Percentiles rank a stretch among this genome's conserved stretches.
Conservation (phyloP, 2,797 vertebrate genomes). For the Neopelma chrysocephalum region DNA sequence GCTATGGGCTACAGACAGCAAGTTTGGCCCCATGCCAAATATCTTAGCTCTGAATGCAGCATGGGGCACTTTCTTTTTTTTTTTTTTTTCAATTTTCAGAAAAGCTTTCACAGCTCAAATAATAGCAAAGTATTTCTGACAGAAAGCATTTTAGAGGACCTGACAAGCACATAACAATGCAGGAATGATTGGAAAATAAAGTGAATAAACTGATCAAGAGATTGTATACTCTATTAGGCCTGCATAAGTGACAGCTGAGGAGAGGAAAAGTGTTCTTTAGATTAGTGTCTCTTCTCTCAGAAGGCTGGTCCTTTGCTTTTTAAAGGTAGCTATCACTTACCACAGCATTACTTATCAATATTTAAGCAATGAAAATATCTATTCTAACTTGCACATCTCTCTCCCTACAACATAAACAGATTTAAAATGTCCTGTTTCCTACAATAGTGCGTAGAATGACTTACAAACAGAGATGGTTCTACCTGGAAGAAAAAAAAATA, state of each 20-base stretch:
- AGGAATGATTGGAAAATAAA: slow-evolving; percentile 7
- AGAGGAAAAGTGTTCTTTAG: neutral
- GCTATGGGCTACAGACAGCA: neutral
- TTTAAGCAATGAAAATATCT: neutral
- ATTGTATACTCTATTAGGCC: neutral
- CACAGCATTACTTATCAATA: neutral
- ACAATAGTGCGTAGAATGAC: fast-evolving
- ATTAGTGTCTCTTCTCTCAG: neutral
- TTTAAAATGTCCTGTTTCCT: neutral
- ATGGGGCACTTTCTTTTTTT: neutral
- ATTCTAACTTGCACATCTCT: neutral
- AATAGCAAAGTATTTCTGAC: neutral
- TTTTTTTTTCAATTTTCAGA: neutral
- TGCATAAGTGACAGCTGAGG: neutral
- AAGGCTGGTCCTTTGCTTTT: neutral
- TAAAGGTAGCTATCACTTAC: neutral
- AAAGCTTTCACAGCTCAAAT: neutral
- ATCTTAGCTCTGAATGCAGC: neutral
- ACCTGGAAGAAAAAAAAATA: neutral
- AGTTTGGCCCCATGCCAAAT: neutral
- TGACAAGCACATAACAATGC: slow-evolving; percentile 2
- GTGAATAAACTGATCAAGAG: slow-evolving; percentile 9
- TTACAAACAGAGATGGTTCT: neutral
- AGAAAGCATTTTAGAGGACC: neutral
- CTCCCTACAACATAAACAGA: neutral